Evolutionary conservation across 1,140 invertebrate genomes (phyloP).

Genomic region (Drosophila erecta): DNA sequence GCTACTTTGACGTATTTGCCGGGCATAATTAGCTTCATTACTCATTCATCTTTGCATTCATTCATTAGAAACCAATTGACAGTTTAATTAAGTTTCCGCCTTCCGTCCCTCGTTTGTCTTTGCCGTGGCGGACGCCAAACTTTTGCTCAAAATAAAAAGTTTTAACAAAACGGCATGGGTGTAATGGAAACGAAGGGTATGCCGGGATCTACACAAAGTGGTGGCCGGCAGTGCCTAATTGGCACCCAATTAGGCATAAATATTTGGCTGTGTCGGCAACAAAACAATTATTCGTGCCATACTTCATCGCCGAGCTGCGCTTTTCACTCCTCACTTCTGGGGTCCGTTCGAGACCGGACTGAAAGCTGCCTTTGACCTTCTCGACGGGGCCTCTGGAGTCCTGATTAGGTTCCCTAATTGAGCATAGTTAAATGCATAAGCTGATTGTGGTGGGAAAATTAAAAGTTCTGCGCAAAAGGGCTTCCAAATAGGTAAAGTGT

Average conservation of each 20-base stretch:
- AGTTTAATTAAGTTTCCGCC: conserved; percentile 73
- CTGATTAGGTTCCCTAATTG: conserved; percentile 51
- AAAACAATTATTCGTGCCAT: conserved; percentile 50
- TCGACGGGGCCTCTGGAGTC: conserved; percentile 1
- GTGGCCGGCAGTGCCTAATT: conserved; percentile 48
- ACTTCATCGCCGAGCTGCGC: conserved; percentile 29
- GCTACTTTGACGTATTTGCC: conserved; percentile 53
- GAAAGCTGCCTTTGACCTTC: conserved; percentile 31
- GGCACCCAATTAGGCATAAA: conserved; percentile 60
- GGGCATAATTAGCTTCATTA: conserved; percentile 69
- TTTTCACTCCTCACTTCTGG: conserved; percentile 22
- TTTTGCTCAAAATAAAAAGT: conserved; percentile 44
- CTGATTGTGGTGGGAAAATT: conserved; percentile 29
- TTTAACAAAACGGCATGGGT: conserved; percentile 34
- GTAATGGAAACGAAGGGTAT: background rate
- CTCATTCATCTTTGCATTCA: conserved; percentile 67
- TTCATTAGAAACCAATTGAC: conserved; percentile 74
- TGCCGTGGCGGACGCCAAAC: conserved; percentile 17
- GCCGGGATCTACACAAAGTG: conserved; percentile 28
- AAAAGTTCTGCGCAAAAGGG: conserved; percentile 25
- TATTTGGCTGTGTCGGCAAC: conserved; percentile 51
- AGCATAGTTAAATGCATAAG: conserved; percentile 52
- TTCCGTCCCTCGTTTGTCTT: conserved; percentile 41
- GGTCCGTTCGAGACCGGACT: conserved; percentile 2
- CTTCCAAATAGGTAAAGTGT: background rate